A percentile compares a stretch with the other conserved stretches of the same genome.
These are phyloP conservation scores for Genyomyrus donnyi DNA, from an alignment of 2,113 vertebrate species.

Conservation along the genomic window DNA sequence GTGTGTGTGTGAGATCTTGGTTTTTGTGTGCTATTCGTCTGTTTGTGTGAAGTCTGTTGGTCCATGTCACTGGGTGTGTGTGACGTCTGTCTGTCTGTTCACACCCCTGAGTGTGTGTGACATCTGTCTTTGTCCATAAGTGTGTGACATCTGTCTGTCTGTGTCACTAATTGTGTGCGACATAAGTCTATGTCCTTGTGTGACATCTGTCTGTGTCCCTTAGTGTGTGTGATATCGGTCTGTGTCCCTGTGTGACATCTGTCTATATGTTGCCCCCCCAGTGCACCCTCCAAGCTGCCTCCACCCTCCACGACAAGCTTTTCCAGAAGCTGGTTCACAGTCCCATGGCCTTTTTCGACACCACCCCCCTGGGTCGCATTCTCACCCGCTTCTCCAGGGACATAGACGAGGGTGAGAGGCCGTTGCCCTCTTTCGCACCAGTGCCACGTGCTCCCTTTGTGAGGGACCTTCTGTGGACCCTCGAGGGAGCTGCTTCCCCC, in stretches of 20 bases:
- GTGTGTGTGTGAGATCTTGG: not conserved
- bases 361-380: constrained; percentile 69
- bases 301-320: constrained; percentile 64
- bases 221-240: not conserved
- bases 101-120: not conserved
- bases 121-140: not conserved
- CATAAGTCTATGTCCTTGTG: not conserved
- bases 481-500: not conserved
- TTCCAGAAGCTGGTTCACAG: constrained; percentile 60
- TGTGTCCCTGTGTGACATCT: not conserved
- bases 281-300: constrained; percentile 66
- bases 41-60: not conserved
- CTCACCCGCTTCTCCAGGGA: constrained; percentile 72
- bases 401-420: constrained; percentile 70
- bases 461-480: not conserved
- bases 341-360: constrained; percentile 70
- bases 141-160: too few relatives aligned
- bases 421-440: constrained; percentile 23
- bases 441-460: not conserved
- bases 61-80: not conserved
- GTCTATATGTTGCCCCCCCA: constrained; percentile 28
- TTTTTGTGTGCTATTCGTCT: not conserved
- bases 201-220: not conserved
- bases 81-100: not conserved
- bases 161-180: not conserved